Conservation (phyloP, 2,797 vertebrate genomes). For the Artibeus jamaicensis region DNA sequence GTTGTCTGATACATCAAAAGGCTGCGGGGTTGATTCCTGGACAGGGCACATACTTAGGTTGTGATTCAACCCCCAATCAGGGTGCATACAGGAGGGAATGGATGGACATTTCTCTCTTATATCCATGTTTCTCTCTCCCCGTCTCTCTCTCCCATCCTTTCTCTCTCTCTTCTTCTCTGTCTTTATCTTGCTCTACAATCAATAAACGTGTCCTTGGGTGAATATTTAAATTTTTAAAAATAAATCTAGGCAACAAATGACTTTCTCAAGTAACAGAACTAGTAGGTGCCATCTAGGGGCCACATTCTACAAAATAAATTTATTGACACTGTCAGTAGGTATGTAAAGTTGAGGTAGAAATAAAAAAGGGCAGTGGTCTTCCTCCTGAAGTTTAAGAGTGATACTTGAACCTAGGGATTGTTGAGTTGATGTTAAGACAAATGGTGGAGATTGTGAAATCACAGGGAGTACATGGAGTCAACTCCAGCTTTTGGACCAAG, state of each 20-base stretch:
- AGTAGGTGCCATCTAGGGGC: neutral
- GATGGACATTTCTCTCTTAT: too few relatives aligned
- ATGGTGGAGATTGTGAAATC: neutral
- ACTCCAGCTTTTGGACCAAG: neutral
- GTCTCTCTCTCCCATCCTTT: too few relatives aligned
- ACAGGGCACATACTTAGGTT: too few relatives aligned
- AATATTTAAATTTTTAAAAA: neutral
- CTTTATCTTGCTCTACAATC: too few relatives aligned
- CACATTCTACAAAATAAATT: neutral
- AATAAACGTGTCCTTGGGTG: too few relatives aligned
- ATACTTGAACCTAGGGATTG: neutral
- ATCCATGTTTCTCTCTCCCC: too few relatives aligned
- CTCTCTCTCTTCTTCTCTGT: too few relatives aligned
- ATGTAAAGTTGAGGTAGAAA: neutral
- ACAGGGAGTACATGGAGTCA: neutral
- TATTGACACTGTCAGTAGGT: neutral
- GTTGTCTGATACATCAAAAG: too few relatives aligned
- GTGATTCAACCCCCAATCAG: too few relatives aligned
- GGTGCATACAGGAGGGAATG: too few relatives aligned
- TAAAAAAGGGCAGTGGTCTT: neutral
- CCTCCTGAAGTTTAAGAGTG: neutral
- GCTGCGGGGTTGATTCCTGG: too few relatives aligned
- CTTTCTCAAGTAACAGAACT: neutral
- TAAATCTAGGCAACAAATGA: neutral
- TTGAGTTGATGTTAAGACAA: neutral